These are phyloP conservation scores for Acipenser oxyrinchus DNA, from an alignment of 2,797 vertebrate species.

Conservation along the genomic window DNA sequence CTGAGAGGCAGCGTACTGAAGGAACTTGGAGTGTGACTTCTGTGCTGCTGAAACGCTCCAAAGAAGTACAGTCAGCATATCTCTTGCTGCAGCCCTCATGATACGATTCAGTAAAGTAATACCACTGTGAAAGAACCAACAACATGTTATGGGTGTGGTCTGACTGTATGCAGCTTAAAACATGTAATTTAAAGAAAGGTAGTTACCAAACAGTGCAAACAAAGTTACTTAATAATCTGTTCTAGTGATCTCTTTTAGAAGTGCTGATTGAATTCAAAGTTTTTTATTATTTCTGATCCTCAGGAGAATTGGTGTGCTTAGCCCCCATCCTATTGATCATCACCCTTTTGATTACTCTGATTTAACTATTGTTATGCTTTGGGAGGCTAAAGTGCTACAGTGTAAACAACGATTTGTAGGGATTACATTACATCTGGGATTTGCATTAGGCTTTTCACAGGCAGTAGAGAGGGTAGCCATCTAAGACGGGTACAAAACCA, in stretches of 20 bases:
- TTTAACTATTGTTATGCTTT: constrained; percentile 54
- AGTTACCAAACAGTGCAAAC: background rate
- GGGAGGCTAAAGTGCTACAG: constrained; percentile 51
- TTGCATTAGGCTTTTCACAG: constrained; percentile 50
- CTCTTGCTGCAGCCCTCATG: background rate
- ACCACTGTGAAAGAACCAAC: background rate
- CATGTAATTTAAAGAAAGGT: too few species aligned
- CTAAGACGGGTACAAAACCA: too few species aligned
- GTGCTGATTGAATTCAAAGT: background rate
- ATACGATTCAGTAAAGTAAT: background rate
- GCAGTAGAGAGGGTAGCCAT: constrained; percentile 9
- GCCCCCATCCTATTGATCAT: constrained; percentile 36
- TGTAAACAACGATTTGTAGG: constrained; percentile 55
- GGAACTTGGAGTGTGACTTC: too few species aligned
- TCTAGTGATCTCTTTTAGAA: background rate
- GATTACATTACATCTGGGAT: constrained; percentile 65
- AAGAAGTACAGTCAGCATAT: background rate
- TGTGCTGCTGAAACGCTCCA: too few species aligned
- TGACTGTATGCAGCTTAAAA: too few species aligned
- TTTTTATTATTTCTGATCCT: constrained; percentile 38
- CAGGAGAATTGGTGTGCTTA: constrained; percentile 28
- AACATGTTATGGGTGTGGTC: background rate
- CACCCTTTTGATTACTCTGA: constrained; percentile 27
- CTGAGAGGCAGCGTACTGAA: too few species aligned
- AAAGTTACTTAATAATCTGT: background rate